Evolutionary conservation across 2,888 invertebrate species (phyloP).

Genomic region (Sialis fuliginosa): DNA sequence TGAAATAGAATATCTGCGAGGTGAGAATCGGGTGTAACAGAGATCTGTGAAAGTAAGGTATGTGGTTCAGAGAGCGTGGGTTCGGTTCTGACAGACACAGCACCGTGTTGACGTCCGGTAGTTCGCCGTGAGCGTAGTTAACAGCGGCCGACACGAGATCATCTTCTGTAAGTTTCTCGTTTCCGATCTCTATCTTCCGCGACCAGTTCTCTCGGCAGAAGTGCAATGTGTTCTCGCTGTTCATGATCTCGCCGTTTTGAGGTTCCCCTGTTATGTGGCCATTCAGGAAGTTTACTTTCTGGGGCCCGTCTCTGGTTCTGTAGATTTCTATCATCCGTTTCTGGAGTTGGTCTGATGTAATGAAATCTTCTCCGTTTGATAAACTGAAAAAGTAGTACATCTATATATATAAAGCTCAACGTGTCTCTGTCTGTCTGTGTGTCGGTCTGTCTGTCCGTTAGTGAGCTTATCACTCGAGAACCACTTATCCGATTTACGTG

Average conservation of each 20-base stretch:
- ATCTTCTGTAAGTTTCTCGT: conserved; percentile 63
- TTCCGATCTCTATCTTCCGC: conserved; percentile 26
- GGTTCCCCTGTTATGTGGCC: conserved; percentile 9
- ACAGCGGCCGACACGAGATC: conserved; percentile 64
- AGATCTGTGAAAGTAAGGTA: conserved; percentile 54
- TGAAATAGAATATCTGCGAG: conserved; percentile 47
- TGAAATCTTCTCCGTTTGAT: conserved; percentile 72
- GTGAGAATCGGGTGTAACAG: conserved; percentile 56
- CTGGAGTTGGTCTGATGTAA: conserved; percentile 67
- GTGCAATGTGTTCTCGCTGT: conserved; percentile 11
- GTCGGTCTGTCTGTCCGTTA: too few relatives aligned
- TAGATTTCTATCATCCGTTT: conserved; percentile 53
- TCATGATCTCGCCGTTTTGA: conserved; percentile 17
- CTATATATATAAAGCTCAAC: too few relatives aligned
- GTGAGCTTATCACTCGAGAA: too few relatives aligned
- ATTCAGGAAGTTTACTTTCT: conserved; percentile 6
- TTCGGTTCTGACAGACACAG: conserved; percentile 51
- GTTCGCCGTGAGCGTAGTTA: conserved; percentile 59
- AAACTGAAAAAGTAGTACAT: conserved; percentile 30
- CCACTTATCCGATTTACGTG: too few relatives aligned
- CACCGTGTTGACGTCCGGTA: conserved; percentile 55
- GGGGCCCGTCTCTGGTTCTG: conserved; percentile 14
- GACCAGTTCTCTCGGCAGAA: conserved; percentile 18
- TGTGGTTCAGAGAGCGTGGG: conserved; percentile 46
- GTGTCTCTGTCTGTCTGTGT: too few relatives aligned